Evolutionary conservation across 2,113 vertebrate species (phyloP).

Genomic region (Lophura nycthemera): DNA sequence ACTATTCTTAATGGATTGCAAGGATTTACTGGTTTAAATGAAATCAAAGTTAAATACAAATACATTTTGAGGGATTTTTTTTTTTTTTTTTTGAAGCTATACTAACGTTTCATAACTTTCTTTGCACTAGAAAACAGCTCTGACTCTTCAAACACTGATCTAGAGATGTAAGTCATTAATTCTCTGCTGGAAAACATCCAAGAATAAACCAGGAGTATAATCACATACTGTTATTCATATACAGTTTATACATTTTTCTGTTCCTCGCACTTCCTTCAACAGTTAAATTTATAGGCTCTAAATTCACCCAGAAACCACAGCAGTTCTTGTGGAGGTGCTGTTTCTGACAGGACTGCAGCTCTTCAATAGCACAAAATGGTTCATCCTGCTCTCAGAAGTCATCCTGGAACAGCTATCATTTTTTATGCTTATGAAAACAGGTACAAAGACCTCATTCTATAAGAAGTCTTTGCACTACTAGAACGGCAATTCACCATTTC

Average conservation of each 20-base stretch:
- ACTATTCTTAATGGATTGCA: neutral
- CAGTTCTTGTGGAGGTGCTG: neutral
- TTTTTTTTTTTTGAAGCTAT: neutral
- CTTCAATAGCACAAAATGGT: neutral
- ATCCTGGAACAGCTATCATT: neutral
- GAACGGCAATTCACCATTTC: neutral
- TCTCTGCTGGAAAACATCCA: neutral
- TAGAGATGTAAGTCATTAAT: neutral
- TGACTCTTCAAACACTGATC: neutral
- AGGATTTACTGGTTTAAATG: neutral
- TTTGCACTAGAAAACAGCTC: neutral
- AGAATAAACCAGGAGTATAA: neutral
- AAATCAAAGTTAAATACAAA: neutral
- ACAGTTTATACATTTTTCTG: neutral
- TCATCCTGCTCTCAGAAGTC: neutral
- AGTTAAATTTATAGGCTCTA: neutral
- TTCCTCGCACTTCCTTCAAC: neutral
- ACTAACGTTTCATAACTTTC: neutral
- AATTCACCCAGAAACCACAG: neutral
- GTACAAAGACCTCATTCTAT: neutral
- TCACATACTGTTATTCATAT: neutral
- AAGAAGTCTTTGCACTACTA: neutral
- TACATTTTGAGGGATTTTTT: neutral
- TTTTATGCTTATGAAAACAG: neutral
- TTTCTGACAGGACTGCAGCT: neutral